These are phyloP conservation scores for Anabas testudineus DNA, from an alignment of 2,797 vertebrate species.

Conservation along the genomic window DNA sequence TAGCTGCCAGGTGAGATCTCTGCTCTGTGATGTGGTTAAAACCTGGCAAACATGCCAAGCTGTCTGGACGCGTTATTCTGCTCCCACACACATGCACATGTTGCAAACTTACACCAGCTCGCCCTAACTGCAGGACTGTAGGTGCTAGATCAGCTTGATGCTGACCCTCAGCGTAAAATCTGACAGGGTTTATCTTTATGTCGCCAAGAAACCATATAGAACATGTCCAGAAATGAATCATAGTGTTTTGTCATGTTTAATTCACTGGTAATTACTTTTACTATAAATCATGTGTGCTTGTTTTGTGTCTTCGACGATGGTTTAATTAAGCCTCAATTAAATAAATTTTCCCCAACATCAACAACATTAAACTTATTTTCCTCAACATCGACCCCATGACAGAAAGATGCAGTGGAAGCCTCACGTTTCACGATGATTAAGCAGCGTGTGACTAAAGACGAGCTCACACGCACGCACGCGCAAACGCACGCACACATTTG, in stretches of 20 bases:
- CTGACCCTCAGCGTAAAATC: slow-evolving; percentile 6
- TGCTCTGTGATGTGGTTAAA: slow-evolving; percentile 52
- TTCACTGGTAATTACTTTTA: slow-evolving; percentile 27
- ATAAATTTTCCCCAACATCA: slow-evolving; percentile 32
- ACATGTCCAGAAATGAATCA: not conserved
- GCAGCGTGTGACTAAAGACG: slow-evolving; percentile 48
- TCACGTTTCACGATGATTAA: slow-evolving; percentile 69
- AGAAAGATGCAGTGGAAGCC: slow-evolving; percentile 32
- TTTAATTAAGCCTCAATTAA: slow-evolving; percentile 51
- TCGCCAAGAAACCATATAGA: not conserved
- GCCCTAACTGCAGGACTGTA: slow-evolving; percentile 43
- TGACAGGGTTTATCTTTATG: not conserved
- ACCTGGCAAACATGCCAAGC: slow-evolving; percentile 57
- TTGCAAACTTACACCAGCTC: slow-evolving; percentile 43
- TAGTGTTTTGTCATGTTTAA: not conserved
- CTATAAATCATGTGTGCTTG: not conserved
- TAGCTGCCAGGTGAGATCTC: slow-evolving; percentile 94
- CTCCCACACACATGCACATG: slow-evolving; percentile 27
- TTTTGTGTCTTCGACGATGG: slow-evolving; percentile 34
- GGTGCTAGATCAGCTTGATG: slow-evolving; percentile 53
- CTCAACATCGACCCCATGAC: slow-evolving; percentile 37
- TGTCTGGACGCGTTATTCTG: slow-evolving; percentile 53
- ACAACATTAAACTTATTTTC: slow-evolving; percentile 27
- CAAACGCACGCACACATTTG: slow-evolving; percentile 27
- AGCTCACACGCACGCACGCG: not conserved